A percentile compares a stretch with the other conserved stretches of the same genome.
Evolutionary conservation across 2,888 invertebrate species (phyloP).

Genomic region (Eilema depressum): DNA sequence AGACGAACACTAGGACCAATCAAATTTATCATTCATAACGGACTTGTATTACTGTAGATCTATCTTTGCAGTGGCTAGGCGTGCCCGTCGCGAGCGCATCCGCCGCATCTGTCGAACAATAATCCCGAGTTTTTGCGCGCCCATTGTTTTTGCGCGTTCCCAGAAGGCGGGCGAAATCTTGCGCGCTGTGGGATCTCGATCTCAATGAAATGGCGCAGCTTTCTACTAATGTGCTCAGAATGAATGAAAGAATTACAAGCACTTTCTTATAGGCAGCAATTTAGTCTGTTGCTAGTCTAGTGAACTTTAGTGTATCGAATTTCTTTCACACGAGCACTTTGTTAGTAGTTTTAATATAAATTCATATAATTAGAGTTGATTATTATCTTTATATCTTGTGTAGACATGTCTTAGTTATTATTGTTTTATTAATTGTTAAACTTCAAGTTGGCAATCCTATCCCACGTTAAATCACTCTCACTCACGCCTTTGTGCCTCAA

Average conservation of each 20-base stretch:
- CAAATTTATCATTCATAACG: background rate
- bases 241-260: constrained; percentile 17
- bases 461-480: background rate
- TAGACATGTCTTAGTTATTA: background rate
- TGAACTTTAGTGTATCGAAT: background rate
- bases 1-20: background rate
- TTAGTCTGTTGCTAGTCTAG: background rate
- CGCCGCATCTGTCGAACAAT: constrained; percentile 56
- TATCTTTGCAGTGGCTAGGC: constrained; percentile 29
- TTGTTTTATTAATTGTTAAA: background rate
- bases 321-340: background rate
- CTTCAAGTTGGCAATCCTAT: background rate
- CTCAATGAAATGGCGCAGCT: constrained; percentile 36
- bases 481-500: background rate
- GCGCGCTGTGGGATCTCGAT: constrained; percentile 42
- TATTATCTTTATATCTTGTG: background rate
- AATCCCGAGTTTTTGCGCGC: constrained; percentile 51
- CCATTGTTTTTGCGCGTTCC: constrained; percentile 51
- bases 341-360: background rate
- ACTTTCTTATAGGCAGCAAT: background rate
- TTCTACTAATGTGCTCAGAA: constrained; percentile 44
- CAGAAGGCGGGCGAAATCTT: constrained; percentile 52
- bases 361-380: background rate
- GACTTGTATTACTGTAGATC: constrained; percentile 28
- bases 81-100: constrained; percentile 54